Evolutionary conservation across 2,797 vertebrate species (phyloP).

Genomic region (Carapus acus): DNA sequence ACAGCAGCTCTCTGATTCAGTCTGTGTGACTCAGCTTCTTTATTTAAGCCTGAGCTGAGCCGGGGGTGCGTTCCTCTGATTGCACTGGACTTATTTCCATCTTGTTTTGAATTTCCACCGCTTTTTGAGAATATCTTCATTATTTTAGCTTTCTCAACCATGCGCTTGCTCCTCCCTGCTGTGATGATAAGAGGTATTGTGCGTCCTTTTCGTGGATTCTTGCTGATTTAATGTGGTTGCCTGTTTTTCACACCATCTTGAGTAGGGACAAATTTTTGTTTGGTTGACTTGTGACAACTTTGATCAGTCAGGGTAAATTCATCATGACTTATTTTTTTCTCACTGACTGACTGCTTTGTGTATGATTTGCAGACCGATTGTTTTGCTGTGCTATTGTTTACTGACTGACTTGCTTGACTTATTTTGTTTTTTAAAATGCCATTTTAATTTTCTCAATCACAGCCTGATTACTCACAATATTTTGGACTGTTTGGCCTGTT

Average conservation of each 20-base stretch:
- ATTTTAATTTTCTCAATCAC: too few relatives aligned
- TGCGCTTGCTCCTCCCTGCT: not conserved
- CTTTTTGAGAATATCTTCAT: conserved; percentile 3
- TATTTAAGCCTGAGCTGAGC: conserved; percentile 43
- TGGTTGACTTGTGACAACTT: not conserved
- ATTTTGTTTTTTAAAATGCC: not conserved
- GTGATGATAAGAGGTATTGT: conserved; percentile 6
- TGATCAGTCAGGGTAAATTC: not conserved
- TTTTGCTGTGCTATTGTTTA: conserved; percentile 1
- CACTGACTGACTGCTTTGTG: conserved; percentile 3
- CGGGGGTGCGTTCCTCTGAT: conserved; percentile 9
- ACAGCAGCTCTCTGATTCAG: conserved; percentile 64
- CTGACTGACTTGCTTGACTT: not conserved
- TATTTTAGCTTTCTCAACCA: not conserved
- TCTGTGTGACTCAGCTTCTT: conserved; percentile 68
- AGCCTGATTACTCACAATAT: not conserved
- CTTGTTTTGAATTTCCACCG: not conserved
- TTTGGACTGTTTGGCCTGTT: not conserved
- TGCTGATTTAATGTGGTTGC: conserved; percentile 1
- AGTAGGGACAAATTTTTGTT: not conserved
- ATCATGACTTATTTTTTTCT: conserved; percentile 3
- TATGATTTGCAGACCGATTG: not conserved
- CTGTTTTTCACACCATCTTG: conserved; percentile 9
- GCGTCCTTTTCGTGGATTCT: conserved; percentile 10
- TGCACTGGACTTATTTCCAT: conserved; percentile 7